A percentile compares a stretch with the other conserved stretches of the same genome.
These are phyloP conservation scores for Charina bottae DNA, from an alignment of 2,113 vertebrate species.

Conservation along the genomic window DNA sequence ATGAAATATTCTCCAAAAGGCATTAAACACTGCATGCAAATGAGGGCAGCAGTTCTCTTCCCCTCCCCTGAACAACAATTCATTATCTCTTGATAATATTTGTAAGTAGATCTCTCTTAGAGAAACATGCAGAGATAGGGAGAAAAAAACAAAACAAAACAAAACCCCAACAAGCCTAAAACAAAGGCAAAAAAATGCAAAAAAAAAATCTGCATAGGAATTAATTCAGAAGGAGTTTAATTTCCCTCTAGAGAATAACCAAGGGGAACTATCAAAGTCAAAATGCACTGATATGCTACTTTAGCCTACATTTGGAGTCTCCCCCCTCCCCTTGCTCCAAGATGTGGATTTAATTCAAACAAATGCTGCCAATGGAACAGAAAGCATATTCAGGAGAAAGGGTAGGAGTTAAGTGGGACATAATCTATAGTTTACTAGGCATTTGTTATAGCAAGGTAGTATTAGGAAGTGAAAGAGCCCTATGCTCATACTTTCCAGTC, in stretches of 20 bases:
- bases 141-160: not conserved
- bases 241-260: slow-evolving; percentile 70
- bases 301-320: slow-evolving; percentile 12
- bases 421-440: not conserved
- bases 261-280: slow-evolving; percentile 69
- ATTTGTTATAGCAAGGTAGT: not conserved
- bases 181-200: not conserved
- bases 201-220: slow-evolving; percentile 50
- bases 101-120: slow-evolving; percentile 63
- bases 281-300: slow-evolving; percentile 48
- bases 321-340: not conserved
- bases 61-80: slow-evolving; percentile 74
- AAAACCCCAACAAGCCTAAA: not conserved
- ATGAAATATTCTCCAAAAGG: slow-evolving; percentile 72
- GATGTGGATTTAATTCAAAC: not conserved
- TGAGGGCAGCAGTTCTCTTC: slow-evolving; percentile 66
- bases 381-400: slow-evolving; percentile 69
- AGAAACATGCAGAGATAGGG: not conserved
- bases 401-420: not conserved
- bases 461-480: not conserved
- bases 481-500: not conserved
- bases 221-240: slow-evolving; percentile 69
- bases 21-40: slow-evolving; percentile 80
- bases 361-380: slow-evolving; percentile 67
- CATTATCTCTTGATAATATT: slow-evolving; percentile 72